These are phyloP conservation scores for Rhyacophila evoluta DNA, from an alignment of 2,888 invertebrate genomes.

Conservation along the genomic window DNA sequence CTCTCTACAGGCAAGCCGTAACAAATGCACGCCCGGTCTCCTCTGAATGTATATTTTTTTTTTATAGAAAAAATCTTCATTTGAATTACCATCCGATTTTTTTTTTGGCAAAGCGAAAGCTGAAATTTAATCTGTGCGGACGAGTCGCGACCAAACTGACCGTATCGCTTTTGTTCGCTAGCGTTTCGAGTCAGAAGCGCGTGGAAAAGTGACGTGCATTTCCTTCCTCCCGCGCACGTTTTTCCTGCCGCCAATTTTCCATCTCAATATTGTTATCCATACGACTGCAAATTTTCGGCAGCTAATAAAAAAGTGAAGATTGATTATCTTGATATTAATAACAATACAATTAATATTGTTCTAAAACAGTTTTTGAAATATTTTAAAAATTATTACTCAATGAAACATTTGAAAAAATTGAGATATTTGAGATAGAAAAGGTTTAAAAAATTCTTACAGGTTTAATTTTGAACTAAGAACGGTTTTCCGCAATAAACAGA, in stretches of 20 bases:
- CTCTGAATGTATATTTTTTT: slow-evolving; percentile 6
- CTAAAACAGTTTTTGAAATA: too few species aligned
- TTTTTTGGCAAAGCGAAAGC: background rate
- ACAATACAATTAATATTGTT: too few species aligned
- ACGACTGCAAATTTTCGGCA: too few species aligned
- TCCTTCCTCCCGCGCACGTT: background rate
- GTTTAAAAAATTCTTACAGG: too few species aligned
- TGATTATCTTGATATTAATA: too few species aligned
- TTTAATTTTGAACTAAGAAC: too few species aligned
- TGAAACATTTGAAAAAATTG: too few species aligned
- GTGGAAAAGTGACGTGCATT: background rate
- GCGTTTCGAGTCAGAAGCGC: background rate
- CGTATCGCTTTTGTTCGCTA: background rate
- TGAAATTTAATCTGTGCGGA: background rate
- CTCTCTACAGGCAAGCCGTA: background rate
- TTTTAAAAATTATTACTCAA: too few species aligned
- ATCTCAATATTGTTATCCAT: background rate
- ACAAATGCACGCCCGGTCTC: slow-evolving; percentile 34
- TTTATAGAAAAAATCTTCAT: background rate
- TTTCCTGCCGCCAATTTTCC: background rate
- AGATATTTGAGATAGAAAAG: too few species aligned
- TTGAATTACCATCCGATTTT: background rate
- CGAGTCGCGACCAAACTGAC: background rate
- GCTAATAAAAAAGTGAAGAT: too few species aligned
- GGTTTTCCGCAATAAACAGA: too few species aligned